Conservation (phyloP, 2,797 vertebrate genomes). For the Valencia hispanica region DNA sequence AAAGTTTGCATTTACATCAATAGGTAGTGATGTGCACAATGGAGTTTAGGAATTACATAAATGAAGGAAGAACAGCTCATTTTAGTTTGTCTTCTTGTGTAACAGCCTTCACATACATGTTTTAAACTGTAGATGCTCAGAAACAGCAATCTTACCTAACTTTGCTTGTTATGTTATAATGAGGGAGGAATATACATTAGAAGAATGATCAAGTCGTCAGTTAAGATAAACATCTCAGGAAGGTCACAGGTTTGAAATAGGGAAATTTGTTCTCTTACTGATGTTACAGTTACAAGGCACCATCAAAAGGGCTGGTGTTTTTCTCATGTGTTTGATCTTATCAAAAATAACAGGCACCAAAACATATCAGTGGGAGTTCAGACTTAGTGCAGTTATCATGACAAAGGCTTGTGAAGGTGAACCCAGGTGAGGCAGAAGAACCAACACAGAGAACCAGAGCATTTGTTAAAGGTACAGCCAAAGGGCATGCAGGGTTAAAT, state of each 20-base stretch:
- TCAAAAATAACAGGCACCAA: constrained; percentile 60
- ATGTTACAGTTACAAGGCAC: constrained; percentile 53
- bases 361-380: constrained; percentile 54
- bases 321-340: constrained; percentile 68
- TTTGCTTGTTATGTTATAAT: constrained; percentile 41
- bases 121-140: neutral
- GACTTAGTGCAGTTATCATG: constrained; percentile 65
- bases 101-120: neutral
- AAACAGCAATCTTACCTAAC: constrained; percentile 7
- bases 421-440: constrained; percentile 56
- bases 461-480: constrained; percentile 67
- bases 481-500: constrained; percentile 44
- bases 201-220: constrained; percentile 16
- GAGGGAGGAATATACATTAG: constrained; percentile 30
- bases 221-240: constrained; percentile 56
- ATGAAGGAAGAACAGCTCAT: neutral
- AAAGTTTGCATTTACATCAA: neutral
- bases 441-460: constrained; percentile 43
- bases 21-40: neutral
- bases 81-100: neutral
- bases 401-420: constrained; percentile 65
- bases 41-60: neutral
- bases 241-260: constrained; percentile 25
- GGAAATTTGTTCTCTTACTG: constrained; percentile 59
- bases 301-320: constrained; percentile 47